Evolutionary conservation across 2,113 vertebrate genomes (phyloP), one percentile per base, ranked within the genome.

Genomic region (Muscicapa adusta): DNA sequence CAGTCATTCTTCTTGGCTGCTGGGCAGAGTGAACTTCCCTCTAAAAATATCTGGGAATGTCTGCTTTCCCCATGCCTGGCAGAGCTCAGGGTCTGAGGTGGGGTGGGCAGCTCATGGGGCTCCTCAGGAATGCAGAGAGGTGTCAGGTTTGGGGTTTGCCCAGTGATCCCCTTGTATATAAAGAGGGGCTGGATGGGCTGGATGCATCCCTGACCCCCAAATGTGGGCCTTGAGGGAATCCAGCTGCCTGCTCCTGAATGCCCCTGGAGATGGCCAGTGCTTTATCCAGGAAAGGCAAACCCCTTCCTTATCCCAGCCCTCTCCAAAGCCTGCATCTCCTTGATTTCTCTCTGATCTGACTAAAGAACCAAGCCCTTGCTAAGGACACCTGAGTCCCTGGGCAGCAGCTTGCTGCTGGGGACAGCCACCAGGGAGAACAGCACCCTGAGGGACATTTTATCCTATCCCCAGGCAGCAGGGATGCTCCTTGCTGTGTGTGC

Each of bases 331-430:
- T n/a, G n/a, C 14, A 17, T n/a, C 38, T 51, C n/a, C 61, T 58
- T 8, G 18, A 5, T 12, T 56, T 75, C 29, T 25, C 19, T 66
- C 18, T 25, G 28, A 29, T 34, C 26, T 48, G 72, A 6, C 11
- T n/a, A 5, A 70, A 45, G 6, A 65, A 22, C 9, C 6, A 2
- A 38, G 31, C 8, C 53, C 67, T 63, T 10, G 19, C 29, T 1
- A 1, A 33, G 36, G 50, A 33, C 3, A 1, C 26, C 60, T 0
- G 1, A 42, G n/a, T 19, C 26, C 48, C 54, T 16, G 26, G 40
- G 36, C 68, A 68, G 72, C 63, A 54, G 48, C 22, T 53, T 8
- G 15, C 38, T 38, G 25, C 23, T 47, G 68, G 65, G 56, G 48
- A 12, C 13, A 42, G 29, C 22, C n/a, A 34, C 5, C 26, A 63